A percentile compares a stretch with the other conserved stretches of the same genome.
These are phyloP conservation scores for Diarsia rubi DNA, from an alignment of 2,888 invertebrate species.

Conservation along the genomic window DNA sequence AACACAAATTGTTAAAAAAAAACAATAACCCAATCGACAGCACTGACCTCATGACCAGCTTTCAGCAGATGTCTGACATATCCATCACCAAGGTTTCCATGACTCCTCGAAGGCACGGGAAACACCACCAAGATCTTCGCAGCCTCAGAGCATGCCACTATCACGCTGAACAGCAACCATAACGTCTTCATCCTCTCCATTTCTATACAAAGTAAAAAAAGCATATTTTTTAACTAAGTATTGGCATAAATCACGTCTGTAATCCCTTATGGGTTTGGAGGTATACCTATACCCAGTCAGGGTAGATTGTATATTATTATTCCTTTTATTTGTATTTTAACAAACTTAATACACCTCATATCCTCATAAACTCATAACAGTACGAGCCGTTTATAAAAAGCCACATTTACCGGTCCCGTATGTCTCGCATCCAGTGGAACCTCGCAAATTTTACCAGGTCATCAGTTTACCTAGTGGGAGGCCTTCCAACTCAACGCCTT, in stretches of 20 bases:
- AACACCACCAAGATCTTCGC: slow-evolving; percentile 71
- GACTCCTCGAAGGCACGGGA: slow-evolving; percentile 71
- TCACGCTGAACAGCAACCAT: slow-evolving; percentile 24
- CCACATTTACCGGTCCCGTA: too few relatives aligned
- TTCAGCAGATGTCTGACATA: slow-evolving; percentile 67
- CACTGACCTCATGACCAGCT: slow-evolving; percentile 74
- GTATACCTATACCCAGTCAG: neutral
- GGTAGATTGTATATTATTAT: too few relatives aligned
- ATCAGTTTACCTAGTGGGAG: too few relatives aligned
- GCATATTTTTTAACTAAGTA: neutral
- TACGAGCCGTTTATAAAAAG: too few relatives aligned
- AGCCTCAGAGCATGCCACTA: slow-evolving; percentile 39
- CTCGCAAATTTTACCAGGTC: too few relatives aligned
- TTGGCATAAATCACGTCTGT: neutral
- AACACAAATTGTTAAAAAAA: too few relatives aligned
- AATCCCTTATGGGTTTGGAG: neutral
- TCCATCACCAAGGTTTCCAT: slow-evolving; percentile 71
- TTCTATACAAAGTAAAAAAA: slow-evolving; percentile 5
- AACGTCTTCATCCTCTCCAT: slow-evolving; percentile 10
- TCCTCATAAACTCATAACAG: too few relatives aligned
- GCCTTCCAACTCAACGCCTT: too few relatives aligned
- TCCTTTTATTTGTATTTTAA: too few relatives aligned
- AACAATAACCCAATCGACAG: neutral
- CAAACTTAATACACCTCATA: too few relatives aligned
- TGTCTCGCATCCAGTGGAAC: too few relatives aligned